Percentiles rank a stretch among this genome's conserved stretches.
phyloP scores from a whole-genome alignment of 2,888 invertebrate genomes.

The Odontothrips loti region DNA sequence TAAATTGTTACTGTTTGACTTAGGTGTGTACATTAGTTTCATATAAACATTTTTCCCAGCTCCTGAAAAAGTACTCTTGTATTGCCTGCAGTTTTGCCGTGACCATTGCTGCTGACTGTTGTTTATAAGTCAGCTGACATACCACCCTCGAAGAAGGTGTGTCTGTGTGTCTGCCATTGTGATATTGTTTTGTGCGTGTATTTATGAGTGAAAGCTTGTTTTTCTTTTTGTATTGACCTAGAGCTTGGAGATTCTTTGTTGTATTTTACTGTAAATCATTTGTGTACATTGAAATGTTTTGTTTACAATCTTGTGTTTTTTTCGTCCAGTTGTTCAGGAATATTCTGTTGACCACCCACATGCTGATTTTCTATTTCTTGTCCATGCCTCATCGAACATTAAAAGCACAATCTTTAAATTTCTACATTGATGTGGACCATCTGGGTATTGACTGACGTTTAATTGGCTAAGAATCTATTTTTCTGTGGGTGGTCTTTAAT shows the following conservation, averaged over 20 bases:
- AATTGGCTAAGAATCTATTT: too few relatives aligned
- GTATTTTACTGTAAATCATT: not conserved
- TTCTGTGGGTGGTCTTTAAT: not conserved
- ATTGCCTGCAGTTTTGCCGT: not conserved
- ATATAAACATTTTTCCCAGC: too few relatives aligned
- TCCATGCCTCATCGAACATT: too few relatives aligned
- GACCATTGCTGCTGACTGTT: not conserved
- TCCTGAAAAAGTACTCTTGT: too few relatives aligned
- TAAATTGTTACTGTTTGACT: too few relatives aligned
- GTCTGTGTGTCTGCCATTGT: constrained; percentile 2
- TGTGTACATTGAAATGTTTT: not conserved
- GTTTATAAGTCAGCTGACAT: not conserved
- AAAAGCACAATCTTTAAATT: too few relatives aligned
- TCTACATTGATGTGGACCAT: too few relatives aligned
- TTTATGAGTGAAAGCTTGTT: not conserved
- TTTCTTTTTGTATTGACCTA: not conserved
- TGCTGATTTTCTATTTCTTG: too few relatives aligned
- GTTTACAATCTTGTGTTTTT: not conserved
- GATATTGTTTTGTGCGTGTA: constrained; percentile 15
- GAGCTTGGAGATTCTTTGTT: not conserved
- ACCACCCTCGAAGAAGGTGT: not conserved
- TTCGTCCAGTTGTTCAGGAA: not conserved
- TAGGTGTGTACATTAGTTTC: too few relatives aligned
- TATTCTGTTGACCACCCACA: not conserved
- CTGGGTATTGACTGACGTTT: too few relatives aligned